Evolutionary conservation across 23 tunicate species (phyloP).

Genomic region (Styela clava): DNA sequence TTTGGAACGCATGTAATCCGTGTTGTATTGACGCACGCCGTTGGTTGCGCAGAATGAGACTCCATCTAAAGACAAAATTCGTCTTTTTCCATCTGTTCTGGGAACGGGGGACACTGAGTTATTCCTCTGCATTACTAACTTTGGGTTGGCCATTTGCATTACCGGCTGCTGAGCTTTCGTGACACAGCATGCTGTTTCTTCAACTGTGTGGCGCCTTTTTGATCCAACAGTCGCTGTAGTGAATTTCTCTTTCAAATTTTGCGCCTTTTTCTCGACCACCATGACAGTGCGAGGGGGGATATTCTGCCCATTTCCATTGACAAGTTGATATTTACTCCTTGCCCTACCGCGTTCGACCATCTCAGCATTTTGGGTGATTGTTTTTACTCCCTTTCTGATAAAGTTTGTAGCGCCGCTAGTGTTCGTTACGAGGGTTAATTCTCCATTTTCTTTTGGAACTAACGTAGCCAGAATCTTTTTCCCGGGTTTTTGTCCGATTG

Average conservation of each 20-base stretch:
- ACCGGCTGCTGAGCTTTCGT: not conserved
- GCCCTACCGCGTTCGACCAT: conserved; percentile 15
- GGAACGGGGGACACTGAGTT: conserved; percentile 4
- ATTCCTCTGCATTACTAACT: conserved; percentile 18
- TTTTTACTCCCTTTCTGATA: not conserved
- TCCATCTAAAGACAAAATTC: conserved; percentile 71
- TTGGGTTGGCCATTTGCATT: conserved; percentile 18
- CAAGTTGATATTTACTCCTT: conserved; percentile 31
- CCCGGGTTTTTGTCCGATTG: conserved; percentile 34
- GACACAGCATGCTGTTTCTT: not conserved
- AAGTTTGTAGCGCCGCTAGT: conserved; percentile 1
- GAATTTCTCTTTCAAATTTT: not conserved
- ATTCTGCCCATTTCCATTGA: not conserved
- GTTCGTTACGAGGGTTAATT: conserved; percentile 52
- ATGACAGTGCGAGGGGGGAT: conserved; percentile 26
- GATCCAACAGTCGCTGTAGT: not conserved
- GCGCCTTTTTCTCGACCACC: conserved; percentile 30
- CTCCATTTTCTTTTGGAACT: conserved; percentile 55
- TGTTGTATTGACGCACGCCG: conserved; percentile 32
- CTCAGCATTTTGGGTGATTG: conserved; percentile 15
- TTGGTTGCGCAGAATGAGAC: conserved; percentile 63
- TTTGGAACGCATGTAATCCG: conserved; percentile 1
- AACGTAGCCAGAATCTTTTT: conserved; percentile 56
- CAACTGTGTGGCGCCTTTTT: conserved; percentile 37
- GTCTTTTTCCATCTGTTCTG: conserved; percentile 24